Conservation (phyloP, 2,113 vertebrate species). For the Oostethus manadensis region DNA sequence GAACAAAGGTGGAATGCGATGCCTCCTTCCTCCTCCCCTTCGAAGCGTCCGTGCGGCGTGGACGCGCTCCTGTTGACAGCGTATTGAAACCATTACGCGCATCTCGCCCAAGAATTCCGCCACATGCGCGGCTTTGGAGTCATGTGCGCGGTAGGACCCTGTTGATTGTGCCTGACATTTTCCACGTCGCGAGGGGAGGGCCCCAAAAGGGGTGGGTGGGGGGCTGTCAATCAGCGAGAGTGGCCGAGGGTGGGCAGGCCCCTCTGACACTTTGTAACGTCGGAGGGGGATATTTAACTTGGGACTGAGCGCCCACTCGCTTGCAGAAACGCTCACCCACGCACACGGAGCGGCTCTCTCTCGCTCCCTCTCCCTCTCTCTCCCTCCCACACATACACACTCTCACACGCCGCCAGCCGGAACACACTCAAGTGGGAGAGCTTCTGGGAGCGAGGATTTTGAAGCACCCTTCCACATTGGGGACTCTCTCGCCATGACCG, state of each 20-base stretch:
- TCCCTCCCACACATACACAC: background rate
- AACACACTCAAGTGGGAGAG: conserved; percentile 55
- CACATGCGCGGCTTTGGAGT: conserved; percentile 15
- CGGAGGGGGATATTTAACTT: conserved; percentile 86
- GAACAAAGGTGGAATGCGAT: conserved; percentile 73
- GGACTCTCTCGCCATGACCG: conserved; percentile 53
- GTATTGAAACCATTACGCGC: conserved; percentile 66
- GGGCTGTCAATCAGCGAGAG: conserved; percentile 81
- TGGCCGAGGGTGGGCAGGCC: conserved; percentile 78
- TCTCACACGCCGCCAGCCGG: conserved; percentile 55
- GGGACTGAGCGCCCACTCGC: conserved; percentile 70
- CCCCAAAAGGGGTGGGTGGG: conserved; percentile 31
- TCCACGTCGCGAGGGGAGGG: conserved; percentile 61
- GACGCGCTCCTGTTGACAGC: conserved; percentile 57
- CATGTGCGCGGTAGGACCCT: conserved; percentile 65
- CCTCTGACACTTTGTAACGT: conserved; percentile 75
- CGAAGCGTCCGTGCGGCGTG: conserved; percentile 67
- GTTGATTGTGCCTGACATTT: conserved; percentile 71
- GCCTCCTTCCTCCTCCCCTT: conserved; percentile 48
- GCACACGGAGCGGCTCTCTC: conserved; percentile 72
- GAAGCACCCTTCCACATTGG: conserved; percentile 50
- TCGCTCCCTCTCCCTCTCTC: conserved; percentile 11
- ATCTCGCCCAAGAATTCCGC: conserved; percentile 3
- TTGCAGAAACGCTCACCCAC: conserved; percentile 72
- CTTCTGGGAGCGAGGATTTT: conserved; percentile 50